Percentiles rank a stretch among this genome's conserved stretches.
Evolutionary conservation across 2,797 vertebrate genomes (phyloP).

Genomic region (Melanotaenia pygmaea): DNA sequence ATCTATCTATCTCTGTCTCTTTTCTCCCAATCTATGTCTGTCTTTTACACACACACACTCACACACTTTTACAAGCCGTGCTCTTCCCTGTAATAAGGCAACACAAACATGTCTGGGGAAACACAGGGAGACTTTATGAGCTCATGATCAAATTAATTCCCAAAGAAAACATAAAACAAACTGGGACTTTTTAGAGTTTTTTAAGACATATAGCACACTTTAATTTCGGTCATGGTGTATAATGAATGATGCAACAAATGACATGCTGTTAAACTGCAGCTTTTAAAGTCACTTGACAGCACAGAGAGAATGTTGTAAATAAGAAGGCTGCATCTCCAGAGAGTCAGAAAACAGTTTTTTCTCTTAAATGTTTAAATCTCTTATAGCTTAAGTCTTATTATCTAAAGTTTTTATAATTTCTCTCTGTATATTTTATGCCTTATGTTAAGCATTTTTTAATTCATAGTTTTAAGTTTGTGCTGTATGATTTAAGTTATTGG

Average conservation of each 20-base stretch:
- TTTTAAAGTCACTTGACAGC: neutral
- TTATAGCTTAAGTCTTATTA: neutral
- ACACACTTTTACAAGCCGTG: slow-evolving; percentile 68
- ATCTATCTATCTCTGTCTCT: neutral
- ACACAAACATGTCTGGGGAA: slow-evolving; percentile 75
- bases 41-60: slow-evolving; percentile 29
- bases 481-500: neutral
- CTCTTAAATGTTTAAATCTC: neutral
- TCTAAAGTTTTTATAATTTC: neutral
- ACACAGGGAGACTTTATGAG: slow-evolving; percentile 71
- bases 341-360: neutral
- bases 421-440: neutral
- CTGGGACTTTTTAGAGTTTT: slow-evolving; percentile 55
- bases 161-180: slow-evolving; percentile 67
- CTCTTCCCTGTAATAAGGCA: slow-evolving; percentile 80
- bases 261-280: slow-evolving; percentile 33
- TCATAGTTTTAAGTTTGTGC: neutral
- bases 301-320: neutral
- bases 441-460: neutral
- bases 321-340: neutral
- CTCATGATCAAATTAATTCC: slow-evolving; percentile 69
- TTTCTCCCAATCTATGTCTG: slow-evolving; percentile 15
- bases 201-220: slow-evolving; percentile 29
- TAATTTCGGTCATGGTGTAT: slow-evolving; percentile 44
- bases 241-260: slow-evolving; percentile 44